phyloP scores from a whole-genome alignment of 2,113 vertebrate species.

The Lycaon pictus region DNA sequence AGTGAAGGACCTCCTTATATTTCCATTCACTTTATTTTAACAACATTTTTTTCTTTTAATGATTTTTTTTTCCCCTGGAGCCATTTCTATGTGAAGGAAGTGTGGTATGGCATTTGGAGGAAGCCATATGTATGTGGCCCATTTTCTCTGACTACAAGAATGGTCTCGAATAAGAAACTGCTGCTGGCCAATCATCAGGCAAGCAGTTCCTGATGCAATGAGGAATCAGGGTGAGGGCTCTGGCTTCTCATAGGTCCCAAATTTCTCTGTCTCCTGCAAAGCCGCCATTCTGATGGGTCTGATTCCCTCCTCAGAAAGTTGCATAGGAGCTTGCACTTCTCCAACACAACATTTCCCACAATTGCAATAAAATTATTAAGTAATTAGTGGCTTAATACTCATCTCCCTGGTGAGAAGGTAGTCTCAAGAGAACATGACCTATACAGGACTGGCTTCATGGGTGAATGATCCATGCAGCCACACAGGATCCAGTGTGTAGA shows the following conservation, averaged over 20 bases:
- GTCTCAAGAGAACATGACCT: not conserved
- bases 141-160: not conserved
- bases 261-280: not conserved
- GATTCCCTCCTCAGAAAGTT: not conserved
- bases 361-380: not conserved
- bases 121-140: not conserved
- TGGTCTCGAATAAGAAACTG: not conserved
- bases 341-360: not conserved
- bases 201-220: not conserved
- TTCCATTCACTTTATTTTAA: constrained; percentile 78
- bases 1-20: constrained; percentile 69
- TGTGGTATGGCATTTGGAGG: not conserved
- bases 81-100: constrained; percentile 52
- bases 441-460: not conserved
- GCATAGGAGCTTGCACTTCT: not conserved
- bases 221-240: not conserved
- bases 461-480: not conserved
- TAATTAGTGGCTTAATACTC: not conserved
- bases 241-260: not conserved
- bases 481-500: not conserved
- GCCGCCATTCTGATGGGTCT: not conserved
- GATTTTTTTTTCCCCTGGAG: constrained; percentile 66
- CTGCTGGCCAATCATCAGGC: not conserved
- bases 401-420: not conserved
- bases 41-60: constrained; percentile 61